Base-by-base conservation (phyloP, 2,113 vertebrate genomes). In the Connochaetes taurinus region DNA sequence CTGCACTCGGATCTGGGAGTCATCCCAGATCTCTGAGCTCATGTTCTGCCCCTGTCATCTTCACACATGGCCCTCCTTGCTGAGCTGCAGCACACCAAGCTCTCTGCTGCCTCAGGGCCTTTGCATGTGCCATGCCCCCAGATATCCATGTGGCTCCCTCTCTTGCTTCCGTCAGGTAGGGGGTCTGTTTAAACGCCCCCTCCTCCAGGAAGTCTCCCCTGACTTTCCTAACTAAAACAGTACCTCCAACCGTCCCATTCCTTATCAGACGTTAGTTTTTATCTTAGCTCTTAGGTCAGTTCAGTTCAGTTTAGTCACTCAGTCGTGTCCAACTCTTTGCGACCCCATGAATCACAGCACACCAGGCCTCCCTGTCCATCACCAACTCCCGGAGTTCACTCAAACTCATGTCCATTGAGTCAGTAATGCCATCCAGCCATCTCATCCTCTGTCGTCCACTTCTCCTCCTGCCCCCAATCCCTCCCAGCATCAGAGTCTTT, bases 121-220 rank as follows among this genome's bases (percentile, higher is more conserved):
- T 76, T 85, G 88, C 11, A 85, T 1, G 0, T 45, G 45, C 29
- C 15, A 16, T 17, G 27, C 7, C 15, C 29, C 29, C 5, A 5
- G 17, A 27, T n/a, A n/a, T 21, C 60, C 36, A 19, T 2, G 43
- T 29, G 67, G 50, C 90, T 45, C 31, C 40, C 6, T 57, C 74
- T 45, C 4, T 43, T 36, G 23, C 50, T 60, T 43, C n/a, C 60
- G 19, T 60, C 43, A n/a, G 84, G 25, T 33, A 40, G 50, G 12
- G 4, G 2, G 13, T 47, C 82, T 83, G 40, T 33, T 52, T 52
- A 58, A 81, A 14, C 87, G 10, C 19, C 1, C 1, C 40, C 58
- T 87, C 71, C 50, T 60, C 76, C 21, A 29, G 76, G 33, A 62
- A 81, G 84, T 82, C 95, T 47, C 25, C 60, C 84, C n/a, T 92